Evolutionary conservation across 1,140 invertebrate species (phyloP).

Genomic region (Portunus trituberculatus): DNA sequence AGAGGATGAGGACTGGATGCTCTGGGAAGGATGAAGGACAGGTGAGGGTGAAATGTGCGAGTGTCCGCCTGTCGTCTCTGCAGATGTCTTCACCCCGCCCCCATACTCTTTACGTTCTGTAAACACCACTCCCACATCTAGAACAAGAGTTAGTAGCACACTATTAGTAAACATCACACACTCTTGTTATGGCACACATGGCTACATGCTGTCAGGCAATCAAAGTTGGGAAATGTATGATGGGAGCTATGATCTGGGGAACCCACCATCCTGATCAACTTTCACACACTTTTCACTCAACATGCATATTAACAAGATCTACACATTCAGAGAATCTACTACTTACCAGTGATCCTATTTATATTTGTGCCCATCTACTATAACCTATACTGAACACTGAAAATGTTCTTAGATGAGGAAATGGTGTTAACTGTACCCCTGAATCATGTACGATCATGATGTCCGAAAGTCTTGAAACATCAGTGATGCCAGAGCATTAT

Average conservation of each 20-base stretch:
- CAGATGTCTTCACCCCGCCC: slow-evolving; percentile 76
- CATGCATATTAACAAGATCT: slow-evolving; percentile 69
- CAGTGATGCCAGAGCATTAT: slow-evolving; percentile 17
- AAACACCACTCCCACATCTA: slow-evolving; percentile 78
- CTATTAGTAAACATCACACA: slow-evolving; percentile 77
- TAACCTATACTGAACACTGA: slow-evolving; percentile 70
- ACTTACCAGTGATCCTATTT: slow-evolving; percentile 72
- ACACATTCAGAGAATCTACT: slow-evolving; percentile 67
- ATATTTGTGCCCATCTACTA: slow-evolving; percentile 68
- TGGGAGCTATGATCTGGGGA: slow-evolving; percentile 55
- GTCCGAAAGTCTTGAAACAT: not conserved
- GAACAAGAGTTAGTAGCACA: slow-evolving; percentile 77
- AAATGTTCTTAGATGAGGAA: slow-evolving; percentile 77
- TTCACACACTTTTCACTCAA: slow-evolving; percentile 35
- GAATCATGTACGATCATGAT: not conserved
- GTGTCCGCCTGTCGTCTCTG: slow-evolving; percentile 77
- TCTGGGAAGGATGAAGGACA: slow-evolving; percentile 60
- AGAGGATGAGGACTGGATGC: slow-evolving; percentile 57
- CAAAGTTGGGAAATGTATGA: slow-evolving; percentile 40
- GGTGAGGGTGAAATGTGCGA: slow-evolving; percentile 71
- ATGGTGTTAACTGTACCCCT: slow-evolving; percentile 73
- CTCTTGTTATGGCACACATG: slow-evolving; percentile 71
- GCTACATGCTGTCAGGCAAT: slow-evolving; percentile 66
- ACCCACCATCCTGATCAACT: slow-evolving; percentile 54
- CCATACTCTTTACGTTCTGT: slow-evolving; percentile 77